phyloP scores from a whole-genome alignment of 2,113 vertebrate species.

The Zosterops hypoxanthus region DNA sequence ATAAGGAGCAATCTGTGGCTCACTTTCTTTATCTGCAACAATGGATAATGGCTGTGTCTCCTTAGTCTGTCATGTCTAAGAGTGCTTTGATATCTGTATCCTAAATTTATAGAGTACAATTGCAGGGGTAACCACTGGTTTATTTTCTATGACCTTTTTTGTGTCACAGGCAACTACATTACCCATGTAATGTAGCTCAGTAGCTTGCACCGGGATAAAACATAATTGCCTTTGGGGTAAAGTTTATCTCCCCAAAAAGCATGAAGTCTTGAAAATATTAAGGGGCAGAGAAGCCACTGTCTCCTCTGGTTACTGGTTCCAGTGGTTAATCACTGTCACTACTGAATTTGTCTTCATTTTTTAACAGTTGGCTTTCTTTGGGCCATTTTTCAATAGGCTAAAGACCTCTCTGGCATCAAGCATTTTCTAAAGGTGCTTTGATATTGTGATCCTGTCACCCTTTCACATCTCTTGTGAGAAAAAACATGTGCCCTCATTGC shows the following conservation, averaged over 20 bases:
- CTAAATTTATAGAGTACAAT: background rate
- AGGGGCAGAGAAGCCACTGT: background rate
- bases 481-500: background rate
- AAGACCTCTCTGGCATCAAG: background rate
- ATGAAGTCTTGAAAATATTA: background rate
- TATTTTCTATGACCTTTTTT: background rate
- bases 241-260: background rate
- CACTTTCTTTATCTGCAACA: background rate
- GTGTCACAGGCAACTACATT: background rate
- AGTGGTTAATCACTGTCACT: background rate
- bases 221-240: background rate
- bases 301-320: background rate
- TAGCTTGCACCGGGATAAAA: background rate
- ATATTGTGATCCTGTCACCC: background rate
- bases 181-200: background rate
- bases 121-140: background rate
- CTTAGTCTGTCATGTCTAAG: background rate
- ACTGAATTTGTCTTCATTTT: background rate
- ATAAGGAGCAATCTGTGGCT: background rate
- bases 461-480: background rate
- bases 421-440: background rate
- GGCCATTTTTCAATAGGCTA: background rate
- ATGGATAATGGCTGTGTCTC: background rate
- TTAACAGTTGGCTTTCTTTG: background rate
- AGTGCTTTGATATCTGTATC: slow-evolving; percentile 5